Base-by-base conservation (phyloP, 35 echinoderm and acorn worm genomes). In the Diadema setosum region DNA sequence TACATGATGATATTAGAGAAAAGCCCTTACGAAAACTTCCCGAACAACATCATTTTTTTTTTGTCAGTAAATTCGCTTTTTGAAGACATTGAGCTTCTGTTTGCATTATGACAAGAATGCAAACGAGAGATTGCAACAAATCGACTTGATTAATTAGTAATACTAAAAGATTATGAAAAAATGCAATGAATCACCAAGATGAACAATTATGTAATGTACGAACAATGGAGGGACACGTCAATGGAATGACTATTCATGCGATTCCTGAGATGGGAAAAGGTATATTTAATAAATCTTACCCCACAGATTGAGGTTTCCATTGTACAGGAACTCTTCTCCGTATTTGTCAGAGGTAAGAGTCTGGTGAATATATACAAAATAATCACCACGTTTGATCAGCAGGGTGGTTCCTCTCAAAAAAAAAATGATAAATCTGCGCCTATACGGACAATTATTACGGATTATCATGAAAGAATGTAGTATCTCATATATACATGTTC, bases 291-390 rank as follows among this genome's bases (percentile, higher is more conserved):
- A 55, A 59, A 48, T 42, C 89, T 88, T 83, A 95, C 93, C 93
- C 93, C 93, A 95, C n/a, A 95, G 60, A 39, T 48, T 50, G 8
- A 95, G 64, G 12, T 50, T 84, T 39, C 93, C 93, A 25, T 52
- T 49, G 30, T 76, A 85, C n/a, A 95, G 45, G 34, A 87, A 91
- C 2, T 5, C 45, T 46, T 91, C 89, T 12, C 73, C 82, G 42
- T 84, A 85, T 58, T 76, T 91, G 75, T 95, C 93, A 34, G 85
- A 73, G 0, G 89, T 95, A 67, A 95, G 50, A n/a, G 93, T 95
- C 93, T 95, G 64, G 31, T 4, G 25, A 70, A 86, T 14, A 85
- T 36, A 21, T 18, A 78, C 60, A 33, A 65, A 59, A 59, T 4
- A 0, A 59, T 55, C 21, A 21, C 1, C 14, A 21, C 14, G 49